These are phyloP conservation scores for Drosophila subpulchrella DNA, from an alignment of 1,140 invertebrate species.

Conservation along the genomic window DNA sequence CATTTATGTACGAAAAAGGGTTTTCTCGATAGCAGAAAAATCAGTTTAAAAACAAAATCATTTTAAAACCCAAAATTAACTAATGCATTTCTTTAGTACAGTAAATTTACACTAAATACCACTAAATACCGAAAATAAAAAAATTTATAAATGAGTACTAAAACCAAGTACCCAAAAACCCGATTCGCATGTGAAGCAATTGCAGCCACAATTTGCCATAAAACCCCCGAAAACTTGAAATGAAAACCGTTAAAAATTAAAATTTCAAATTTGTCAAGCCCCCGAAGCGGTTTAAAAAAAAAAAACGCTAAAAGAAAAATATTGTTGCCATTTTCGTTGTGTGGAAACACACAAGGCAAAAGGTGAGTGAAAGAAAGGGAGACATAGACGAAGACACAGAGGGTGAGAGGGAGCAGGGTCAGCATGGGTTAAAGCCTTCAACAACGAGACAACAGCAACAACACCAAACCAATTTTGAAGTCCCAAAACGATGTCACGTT, in stretches of 20 bases:
- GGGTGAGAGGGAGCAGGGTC: conserved; percentile 26
- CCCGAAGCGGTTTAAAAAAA: conserved; percentile 28
- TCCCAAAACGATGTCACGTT: conserved; percentile 54
- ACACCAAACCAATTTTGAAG: conserved; percentile 32
- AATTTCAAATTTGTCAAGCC: conserved; percentile 49
- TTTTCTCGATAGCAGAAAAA: too few relatives aligned
- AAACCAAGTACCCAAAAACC: neutral
- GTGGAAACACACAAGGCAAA: conserved; percentile 29
- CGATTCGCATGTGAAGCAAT: conserved; percentile 26
- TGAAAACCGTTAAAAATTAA: conserved; percentile 34
- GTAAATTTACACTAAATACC: neutral
- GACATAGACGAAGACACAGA: neutral
- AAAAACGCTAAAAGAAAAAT: conserved; percentile 10
- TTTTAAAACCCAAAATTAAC: neutral
- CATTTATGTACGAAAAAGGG: too few relatives aligned
- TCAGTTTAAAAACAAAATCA: neutral
- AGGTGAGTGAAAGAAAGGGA: conserved; percentile 26
- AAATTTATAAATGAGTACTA: conserved; percentile 3
- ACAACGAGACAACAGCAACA: conserved; percentile 15
- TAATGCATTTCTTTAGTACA: neutral
- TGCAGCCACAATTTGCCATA: conserved; percentile 21
- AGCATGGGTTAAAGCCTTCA: conserved; percentile 56
- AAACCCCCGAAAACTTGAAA: conserved; percentile 14
- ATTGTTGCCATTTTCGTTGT: conserved; percentile 35
- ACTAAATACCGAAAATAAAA: neutral